Percentiles rank a stretch among this genome's conserved stretches.
These are phyloP conservation scores for Augiades crinisus DNA, from an alignment of 2,888 invertebrate genomes.

Conservation along the genomic window DNA sequence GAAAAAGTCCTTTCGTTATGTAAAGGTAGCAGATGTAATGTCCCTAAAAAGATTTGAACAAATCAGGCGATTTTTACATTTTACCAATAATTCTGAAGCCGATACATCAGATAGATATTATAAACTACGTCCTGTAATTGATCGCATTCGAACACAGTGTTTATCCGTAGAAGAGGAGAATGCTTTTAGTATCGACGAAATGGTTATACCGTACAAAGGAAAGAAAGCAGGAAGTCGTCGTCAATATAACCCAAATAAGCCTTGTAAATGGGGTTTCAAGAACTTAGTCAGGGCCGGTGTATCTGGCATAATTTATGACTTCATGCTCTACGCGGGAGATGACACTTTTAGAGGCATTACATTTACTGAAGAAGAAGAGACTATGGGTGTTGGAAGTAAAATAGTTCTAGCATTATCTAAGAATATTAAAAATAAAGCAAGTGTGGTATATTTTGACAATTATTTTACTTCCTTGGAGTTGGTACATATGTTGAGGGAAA, in stretches of 20 bases:
- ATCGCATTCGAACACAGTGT: slow-evolving; percentile 1
- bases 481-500: slow-evolving; percentile 8
- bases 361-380: slow-evolving; percentile 29
- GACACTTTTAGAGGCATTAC: slow-evolving; percentile 9
- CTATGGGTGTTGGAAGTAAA: too few relatives aligned
- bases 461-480: slow-evolving; percentile 25
- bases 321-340: slow-evolving; percentile 25
- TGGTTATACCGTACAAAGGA: slow-evolving; percentile 40
- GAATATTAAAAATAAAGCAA: too few relatives aligned
- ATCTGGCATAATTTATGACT: slow-evolving; percentile 24
- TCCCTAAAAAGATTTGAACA: slow-evolving; percentile 29
- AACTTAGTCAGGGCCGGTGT: neutral
- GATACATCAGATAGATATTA: slow-evolving; percentile 13
- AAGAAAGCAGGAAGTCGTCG: slow-evolving; percentile 35
- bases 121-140: slow-evolving; percentile 29
- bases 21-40: slow-evolving; percentile 28
- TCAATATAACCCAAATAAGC: slow-evolving; percentile 34
- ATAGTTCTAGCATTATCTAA: too few relatives aligned
- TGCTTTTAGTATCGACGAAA: slow-evolving; percentile 37
- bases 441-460: too few relatives aligned
- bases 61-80: slow-evolving; percentile 27
- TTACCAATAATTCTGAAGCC: too few relatives aligned
- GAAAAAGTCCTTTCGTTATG: slow-evolving; percentile 23
- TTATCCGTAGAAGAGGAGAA: slow-evolving; percentile 31
- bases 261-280: slow-evolving; percentile 25